These are phyloP conservation scores for Melieria picta DNA, from an alignment of 2,888 invertebrate genomes.

Conservation along the genomic window DNA sequence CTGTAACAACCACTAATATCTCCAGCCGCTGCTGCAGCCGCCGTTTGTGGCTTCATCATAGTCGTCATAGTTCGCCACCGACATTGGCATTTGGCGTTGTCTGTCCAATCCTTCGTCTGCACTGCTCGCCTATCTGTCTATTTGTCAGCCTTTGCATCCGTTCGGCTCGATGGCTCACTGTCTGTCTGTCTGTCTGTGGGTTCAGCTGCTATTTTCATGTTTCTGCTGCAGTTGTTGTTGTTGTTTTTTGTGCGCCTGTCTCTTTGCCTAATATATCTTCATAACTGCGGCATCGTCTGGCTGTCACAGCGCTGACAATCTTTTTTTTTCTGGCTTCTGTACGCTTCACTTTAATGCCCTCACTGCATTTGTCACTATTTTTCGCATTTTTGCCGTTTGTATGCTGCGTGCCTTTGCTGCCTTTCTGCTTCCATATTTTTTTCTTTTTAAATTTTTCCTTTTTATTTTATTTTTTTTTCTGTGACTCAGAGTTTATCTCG, in stretches of 20 bases:
- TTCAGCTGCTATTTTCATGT: too few species aligned
- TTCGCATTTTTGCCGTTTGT: slow-evolving; percentile 14
- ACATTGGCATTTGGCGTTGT: slow-evolving; percentile 15
- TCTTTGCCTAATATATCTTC: slow-evolving; percentile 28
- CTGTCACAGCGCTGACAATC: not conserved
- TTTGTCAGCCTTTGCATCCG: too few species aligned
- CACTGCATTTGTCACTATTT: slow-evolving; percentile 1
- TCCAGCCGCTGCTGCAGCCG: not conserved
- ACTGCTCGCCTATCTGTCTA: not conserved
- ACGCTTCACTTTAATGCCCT: slow-evolving; percentile 2
- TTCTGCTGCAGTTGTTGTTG: not conserved
- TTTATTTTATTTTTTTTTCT: slow-evolving; percentile 22
- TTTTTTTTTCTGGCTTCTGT: slow-evolving; percentile 9
- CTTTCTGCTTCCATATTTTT: slow-evolving; percentile 3
- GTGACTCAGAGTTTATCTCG: not conserved
- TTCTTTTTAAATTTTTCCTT: slow-evolving; percentile 8
- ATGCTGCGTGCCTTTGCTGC: slow-evolving; percentile 8
- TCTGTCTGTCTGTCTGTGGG: not conserved
- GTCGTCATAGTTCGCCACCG: not conserved
- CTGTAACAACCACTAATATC: too few species aligned
- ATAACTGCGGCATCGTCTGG: slow-evolving; percentile 25
- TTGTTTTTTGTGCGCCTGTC: slow-evolving; percentile 1
- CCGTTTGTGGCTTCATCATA: slow-evolving; percentile 1
- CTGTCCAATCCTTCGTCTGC: slow-evolving; percentile 19
- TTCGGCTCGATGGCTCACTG: too few species aligned